These are phyloP conservation scores for Bergia puertoricense DNA, from an alignment of 92 coral and sea anemone genomes.

Conservation along the genomic window DNA sequence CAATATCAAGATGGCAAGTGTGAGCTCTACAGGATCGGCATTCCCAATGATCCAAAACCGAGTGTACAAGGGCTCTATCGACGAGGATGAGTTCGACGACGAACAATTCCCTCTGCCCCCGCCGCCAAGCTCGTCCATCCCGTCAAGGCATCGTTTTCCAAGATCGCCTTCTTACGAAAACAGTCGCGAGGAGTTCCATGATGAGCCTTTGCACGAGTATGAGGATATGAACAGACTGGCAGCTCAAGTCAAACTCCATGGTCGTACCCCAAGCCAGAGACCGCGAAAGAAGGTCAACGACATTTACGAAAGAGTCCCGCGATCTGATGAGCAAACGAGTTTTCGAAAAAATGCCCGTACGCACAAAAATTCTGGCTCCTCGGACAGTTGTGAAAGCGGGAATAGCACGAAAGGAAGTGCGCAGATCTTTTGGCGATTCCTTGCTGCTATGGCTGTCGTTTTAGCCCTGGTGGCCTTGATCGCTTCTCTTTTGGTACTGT, in stretches of 20 bases:
- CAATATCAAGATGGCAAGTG: conserved; percentile 72
- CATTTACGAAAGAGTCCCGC: conserved; percentile 60
- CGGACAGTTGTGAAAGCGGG: conserved; percentile 44
- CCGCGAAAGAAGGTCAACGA: conserved; percentile 82
- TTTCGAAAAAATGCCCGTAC: conserved; percentile 6
- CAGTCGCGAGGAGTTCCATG: conserved; percentile 49
- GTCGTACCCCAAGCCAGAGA: conserved; percentile 57
- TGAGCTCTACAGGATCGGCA: conserved; percentile 67
- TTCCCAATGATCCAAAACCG: conserved; percentile 54
- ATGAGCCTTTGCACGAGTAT: conserved; percentile 68
- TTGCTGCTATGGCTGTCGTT: conserved; percentile 6
- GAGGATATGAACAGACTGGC: conserved; percentile 75
- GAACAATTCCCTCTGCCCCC: conserved; percentile 39
- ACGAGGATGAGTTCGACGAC: conserved; percentile 38
- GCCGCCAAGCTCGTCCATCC: conserved; percentile 33
- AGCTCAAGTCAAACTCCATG: conserved; percentile 45
- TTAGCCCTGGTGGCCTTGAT: conserved; percentile 17
- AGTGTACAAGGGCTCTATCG: conserved; percentile 39
- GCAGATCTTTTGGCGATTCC: conserved; percentile 23
- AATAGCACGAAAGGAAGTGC: neutral
- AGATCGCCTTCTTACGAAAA: conserved; percentile 74
- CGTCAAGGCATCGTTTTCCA: conserved; percentile 30
- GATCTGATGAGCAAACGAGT: conserved; percentile 48
- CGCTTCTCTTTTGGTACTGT: conserved; percentile 10
- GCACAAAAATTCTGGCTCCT: conserved; percentile 37